These are phyloP conservation scores for Pseudanteris insignis DNA, from an alignment of 2,888 invertebrate genomes.

Conservation along the genomic window DNA sequence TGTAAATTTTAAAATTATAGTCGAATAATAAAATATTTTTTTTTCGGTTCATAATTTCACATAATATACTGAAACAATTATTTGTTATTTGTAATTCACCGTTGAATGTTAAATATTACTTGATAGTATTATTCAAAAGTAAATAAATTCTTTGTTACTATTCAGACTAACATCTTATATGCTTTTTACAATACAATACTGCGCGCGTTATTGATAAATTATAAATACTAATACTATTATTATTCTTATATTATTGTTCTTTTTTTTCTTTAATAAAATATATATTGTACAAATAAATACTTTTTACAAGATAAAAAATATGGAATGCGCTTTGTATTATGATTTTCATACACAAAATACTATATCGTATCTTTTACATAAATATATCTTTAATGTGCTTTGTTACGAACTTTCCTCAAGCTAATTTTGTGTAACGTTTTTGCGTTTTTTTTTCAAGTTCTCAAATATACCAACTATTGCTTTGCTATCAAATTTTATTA, in stretches of 20 bases:
- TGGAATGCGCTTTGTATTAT: slow-evolving; percentile 34
- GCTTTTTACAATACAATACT: slow-evolving; percentile 38
- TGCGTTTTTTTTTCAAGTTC: slow-evolving; percentile 2
- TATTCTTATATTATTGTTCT: slow-evolving; percentile 13
- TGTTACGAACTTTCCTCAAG: slow-evolving; percentile 18
- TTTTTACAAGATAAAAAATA: slow-evolving; percentile 39
- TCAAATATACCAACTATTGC: slow-evolving; percentile 10
- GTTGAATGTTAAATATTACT: not conserved
- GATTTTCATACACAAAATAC: slow-evolving; percentile 35
- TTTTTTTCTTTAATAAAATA: slow-evolving; percentile 35
- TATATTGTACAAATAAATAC: slow-evolving; percentile 42
- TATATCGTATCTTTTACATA: slow-evolving; percentile 29
- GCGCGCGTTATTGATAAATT: slow-evolving; percentile 30
- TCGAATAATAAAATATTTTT: no score
- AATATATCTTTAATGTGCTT: slow-evolving; percentile 27
- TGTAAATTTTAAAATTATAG: no score
- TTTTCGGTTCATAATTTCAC: no score
- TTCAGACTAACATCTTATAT: slow-evolving; percentile 18
- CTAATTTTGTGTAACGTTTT: slow-evolving; percentile 9
- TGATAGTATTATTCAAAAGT: slow-evolving; percentile 2
- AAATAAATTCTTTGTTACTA: slow-evolving; percentile 14
- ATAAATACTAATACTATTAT: no score
- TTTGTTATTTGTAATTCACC: no score
- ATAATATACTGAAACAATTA: no score
- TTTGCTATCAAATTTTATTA: slow-evolving; percentile 5